Base-by-base conservation (phyloP, 2,113 vertebrate genomes). In the Genyomyrus donnyi region DNA sequence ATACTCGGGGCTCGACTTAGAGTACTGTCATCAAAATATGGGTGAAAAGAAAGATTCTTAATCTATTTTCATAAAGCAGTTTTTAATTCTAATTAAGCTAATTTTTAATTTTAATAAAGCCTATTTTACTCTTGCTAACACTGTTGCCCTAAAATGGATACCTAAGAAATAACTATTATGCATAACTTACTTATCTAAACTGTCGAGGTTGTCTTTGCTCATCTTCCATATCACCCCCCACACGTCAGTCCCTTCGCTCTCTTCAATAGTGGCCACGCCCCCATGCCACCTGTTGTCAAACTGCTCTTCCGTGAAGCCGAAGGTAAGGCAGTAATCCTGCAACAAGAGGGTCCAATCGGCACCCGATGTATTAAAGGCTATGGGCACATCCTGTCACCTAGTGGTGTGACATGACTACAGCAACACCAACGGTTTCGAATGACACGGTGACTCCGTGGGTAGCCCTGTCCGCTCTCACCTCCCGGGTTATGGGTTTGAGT, bases 161-260 rank as follows among this genome's bases (percentile, higher is more conserved):
- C 31, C 31, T 77, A 42, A 77, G 31, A 77, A 77, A 80, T 80
- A 17, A 8, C 19, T 21, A 46, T 24, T 24, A n/a, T 24, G 45
- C 42, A n/a, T 10, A 11, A 91, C 94, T 96, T 96, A 98, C 98
- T 95, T 91, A 95, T 99, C 96, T 2, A 96, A 93, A 91, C 89
- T 95, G 85, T 85, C 88, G 84, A 97, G 93, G 94, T 97, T 92
- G 91, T 95, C 94, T 42, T 93, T 31, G 90, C 93, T 95, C 94
- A 99, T 92, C 94, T 94, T 97, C 98, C 98, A 99, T n/a, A 98
- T 94, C 5, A 98, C 94, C 56, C 98, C 98, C 98, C 98, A 99
- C 0, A 99, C 97, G 91, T 97, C 97, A 0, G 97, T 95, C 46
- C 97, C 97, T 0, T 96, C 96, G 92, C 95, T 96, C 87, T 94